Base-by-base conservation (phyloP, 2,888 invertebrate genomes). In the Helobdella robusta region DNA sequence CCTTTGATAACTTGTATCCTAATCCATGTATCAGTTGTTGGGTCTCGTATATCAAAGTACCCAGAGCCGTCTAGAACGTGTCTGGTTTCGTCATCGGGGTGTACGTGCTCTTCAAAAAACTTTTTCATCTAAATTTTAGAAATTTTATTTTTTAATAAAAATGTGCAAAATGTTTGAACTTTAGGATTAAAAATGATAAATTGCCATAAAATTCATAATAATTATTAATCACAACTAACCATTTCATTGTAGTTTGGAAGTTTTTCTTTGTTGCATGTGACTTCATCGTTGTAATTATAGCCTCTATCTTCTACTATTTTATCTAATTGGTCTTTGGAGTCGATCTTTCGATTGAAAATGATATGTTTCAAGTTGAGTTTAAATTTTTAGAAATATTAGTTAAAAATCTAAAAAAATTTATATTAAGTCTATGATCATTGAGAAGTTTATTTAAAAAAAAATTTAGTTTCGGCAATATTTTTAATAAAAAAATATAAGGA, bases 1-100 rank as follows among this genome's bases (percentile, higher is more conserved):
- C 93, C 93, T 0, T 87, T 83, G 0, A 80, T 80, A 0, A 93
- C 89, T 70, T 86, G 84, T 67, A 98, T 89, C 50, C 97, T 85
- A 72, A 97, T 88, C 97, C 97, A 97, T 69, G 86, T 82, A 76
- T 97, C 94, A 23, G 20, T 63, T 35, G 84, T 77, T 1, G 78
- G 81, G 74, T 92, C 89, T 30, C 97, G 83, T 0, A 94, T 92
- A 81, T 98, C 97, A 79, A 98, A 97, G 79, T 94, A 97, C 0
- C 95, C 97, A 0, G 89, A 88, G 0, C 93, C 93, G 56, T 89
- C 89, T 34, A 89, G 74, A 30, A 93, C 84, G 50, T 91, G 85
- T 73, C 97, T 86, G 70, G 95, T 93, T 81, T 97, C 97, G 76
- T 97, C 95, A 80, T 97, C 95, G 0, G 89, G 87, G 75, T 98